Base-by-base conservation (phyloP, 2,888 invertebrate species). In the Macaria liturata region DNA sequence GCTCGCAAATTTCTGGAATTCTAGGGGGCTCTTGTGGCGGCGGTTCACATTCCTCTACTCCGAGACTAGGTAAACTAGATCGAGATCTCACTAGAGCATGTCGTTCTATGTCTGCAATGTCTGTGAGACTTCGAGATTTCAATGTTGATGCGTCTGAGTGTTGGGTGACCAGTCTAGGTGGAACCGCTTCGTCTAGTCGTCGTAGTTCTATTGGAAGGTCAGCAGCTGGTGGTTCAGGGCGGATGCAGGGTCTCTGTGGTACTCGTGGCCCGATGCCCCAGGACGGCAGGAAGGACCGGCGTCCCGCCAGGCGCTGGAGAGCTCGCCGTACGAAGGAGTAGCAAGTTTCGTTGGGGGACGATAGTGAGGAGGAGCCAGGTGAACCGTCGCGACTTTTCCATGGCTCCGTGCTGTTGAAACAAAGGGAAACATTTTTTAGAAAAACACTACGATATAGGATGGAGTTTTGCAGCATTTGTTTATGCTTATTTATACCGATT, bases 291-390 rank as follows among this genome's bases (percentile, higher is more conserved):
- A 97, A 97, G 5, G 93, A 94, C 0, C 94, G 93, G 5, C 95
- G 93, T 3, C 97, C 96, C 3, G 97, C 97, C 50, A 97, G 86
- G 88, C 97, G 95, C 92, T 97, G 96, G 50, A 98, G 93, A 8
- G 98, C 98, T 74, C 97, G 93, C 48, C 98, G 93, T 4, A 98
- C 97, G 81, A 98, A 98, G 72, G 97, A 97, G 86, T 98, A 98
- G 81, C 98, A 98, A 3, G 97, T 97, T 88, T 98, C 98, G 78
- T 97, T 97, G 4, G 98, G 98, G 64, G 97, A 97, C 50, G 97
- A 97, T 42, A 97, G 93, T 64, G 97, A 97, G 31, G 97, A 97
- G 63, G 97, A 97, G 71, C 97, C 97, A 30, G 95, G 95, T 1
- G 94, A 94, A 9, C 93, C 93, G 67, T 94, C 84, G 81, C 93